Percentiles rank a stretch among this genome's conserved stretches.
These are phyloP conservation scores for Melinaea marsaeus DNA, from an alignment of 2,888 invertebrate species.

Conservation along the genomic window DNA sequence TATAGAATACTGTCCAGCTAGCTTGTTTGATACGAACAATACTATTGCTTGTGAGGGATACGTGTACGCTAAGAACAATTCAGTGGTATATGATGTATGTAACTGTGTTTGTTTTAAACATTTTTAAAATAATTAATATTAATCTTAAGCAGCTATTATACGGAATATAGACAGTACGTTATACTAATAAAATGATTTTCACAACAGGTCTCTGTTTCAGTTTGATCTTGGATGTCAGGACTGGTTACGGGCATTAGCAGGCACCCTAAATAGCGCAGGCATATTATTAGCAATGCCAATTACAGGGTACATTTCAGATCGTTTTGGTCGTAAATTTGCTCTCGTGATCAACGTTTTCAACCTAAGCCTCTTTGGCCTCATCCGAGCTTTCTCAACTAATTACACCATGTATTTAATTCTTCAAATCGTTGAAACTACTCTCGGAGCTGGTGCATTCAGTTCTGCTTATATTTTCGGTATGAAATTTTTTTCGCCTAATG, in stretches of 20 bases:
- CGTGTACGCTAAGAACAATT: conserved; percentile 33
- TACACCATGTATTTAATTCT: conserved; percentile 74
- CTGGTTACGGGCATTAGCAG: conserved; percentile 81
- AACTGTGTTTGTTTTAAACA: too few species aligned
- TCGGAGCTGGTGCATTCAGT: conserved; percentile 76
- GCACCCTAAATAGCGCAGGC: conserved; percentile 80
- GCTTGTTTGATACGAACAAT: conserved; percentile 38
- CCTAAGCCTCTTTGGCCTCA: conserved; percentile 64
- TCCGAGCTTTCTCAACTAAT: conserved; percentile 75
- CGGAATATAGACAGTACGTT: too few species aligned
- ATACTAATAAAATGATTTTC: too few species aligned
- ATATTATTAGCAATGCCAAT: conserved; percentile 81
- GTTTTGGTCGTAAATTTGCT: conserved; percentile 63
- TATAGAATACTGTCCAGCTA: conserved; percentile 42
- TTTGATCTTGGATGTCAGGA: conserved; percentile 77
- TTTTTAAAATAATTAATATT: too few species aligned
- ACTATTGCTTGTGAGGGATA: conserved; percentile 30
- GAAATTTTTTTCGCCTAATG: background rate
- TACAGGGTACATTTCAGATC: conserved; percentile 81
- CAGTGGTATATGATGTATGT: conserved; percentile 40
- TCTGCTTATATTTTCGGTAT: conserved; percentile 69
- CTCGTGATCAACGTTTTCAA: conserved; percentile 53
- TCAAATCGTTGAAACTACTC: conserved; percentile 74
- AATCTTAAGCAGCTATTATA: too few species aligned
- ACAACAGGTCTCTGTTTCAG: conserved; percentile 45